Percentiles rank a stretch among this genome's conserved stretches.
phyloP scores from a whole-genome alignment of 2,888 invertebrate genomes.

The Watsonalla cultraria region DNA sequence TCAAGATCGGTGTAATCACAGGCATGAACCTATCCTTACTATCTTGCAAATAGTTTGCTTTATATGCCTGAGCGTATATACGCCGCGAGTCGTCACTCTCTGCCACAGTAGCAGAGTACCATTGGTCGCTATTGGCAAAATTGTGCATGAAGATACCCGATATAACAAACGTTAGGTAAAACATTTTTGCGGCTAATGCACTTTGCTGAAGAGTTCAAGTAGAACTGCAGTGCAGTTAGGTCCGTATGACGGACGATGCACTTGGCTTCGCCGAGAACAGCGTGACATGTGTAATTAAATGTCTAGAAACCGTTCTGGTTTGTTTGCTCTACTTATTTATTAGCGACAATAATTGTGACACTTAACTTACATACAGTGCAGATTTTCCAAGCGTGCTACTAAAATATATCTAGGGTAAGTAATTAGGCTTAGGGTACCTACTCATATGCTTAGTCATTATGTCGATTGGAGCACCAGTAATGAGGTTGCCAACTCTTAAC shows the following conservation, averaged over 20 bases:
- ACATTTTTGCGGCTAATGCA: not conserved
- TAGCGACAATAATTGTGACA: slow-evolving; percentile 8
- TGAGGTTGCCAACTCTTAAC: not conserved
- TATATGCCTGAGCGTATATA: slow-evolving; percentile 4
- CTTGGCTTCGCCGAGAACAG: slow-evolving; percentile 35
- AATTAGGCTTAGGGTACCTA: slow-evolving; percentile 7
- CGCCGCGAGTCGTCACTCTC: slow-evolving; percentile 14
- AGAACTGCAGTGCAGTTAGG: slow-evolving; percentile 26
- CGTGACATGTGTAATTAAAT: slow-evolving; percentile 59
- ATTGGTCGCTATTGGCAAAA: slow-evolving; percentile 31
- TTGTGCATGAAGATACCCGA: slow-evolving; percentile 13
- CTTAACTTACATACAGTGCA: not conserved
- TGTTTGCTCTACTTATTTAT: slow-evolving; percentile 40
- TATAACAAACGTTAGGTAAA: not conserved
- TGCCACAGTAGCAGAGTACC: slow-evolving; percentile 43
- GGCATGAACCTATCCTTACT: slow-evolving; percentile 11
- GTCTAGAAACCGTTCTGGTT: slow-evolving; percentile 60
- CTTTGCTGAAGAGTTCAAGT: slow-evolving; percentile 7
- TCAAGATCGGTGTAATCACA: not conserved
- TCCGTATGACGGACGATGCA: slow-evolving; percentile 26
- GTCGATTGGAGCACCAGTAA: not conserved
- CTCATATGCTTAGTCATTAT: too few relatives aligned
- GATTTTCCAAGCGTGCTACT: not conserved
- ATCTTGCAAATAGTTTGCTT: slow-evolving; percentile 7
- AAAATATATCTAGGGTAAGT: not conserved